Percentiles rank a stretch among this genome's conserved stretches.
Evolutionary conservation across 2,888 invertebrate species (phyloP).

Genomic region (Callosobruchus maculatus): DNA sequence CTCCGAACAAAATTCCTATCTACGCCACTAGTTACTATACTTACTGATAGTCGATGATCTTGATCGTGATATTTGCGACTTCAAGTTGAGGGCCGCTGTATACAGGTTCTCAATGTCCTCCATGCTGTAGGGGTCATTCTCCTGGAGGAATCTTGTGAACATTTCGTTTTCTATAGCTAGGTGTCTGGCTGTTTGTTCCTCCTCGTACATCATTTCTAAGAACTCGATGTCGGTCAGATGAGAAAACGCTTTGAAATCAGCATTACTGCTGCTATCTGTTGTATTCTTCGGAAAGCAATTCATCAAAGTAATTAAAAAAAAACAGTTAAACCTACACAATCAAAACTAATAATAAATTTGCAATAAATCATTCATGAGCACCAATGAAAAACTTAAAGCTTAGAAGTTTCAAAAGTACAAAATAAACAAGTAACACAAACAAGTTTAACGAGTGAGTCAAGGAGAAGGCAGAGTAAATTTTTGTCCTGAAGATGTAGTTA

Average conservation of each 20-base stretch:
- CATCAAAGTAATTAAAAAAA: not conserved
- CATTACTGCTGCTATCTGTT: not conserved
- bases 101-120: slow-evolving; percentile 22
- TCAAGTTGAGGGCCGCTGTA: not conserved
- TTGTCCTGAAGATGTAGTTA: too few species aligned
- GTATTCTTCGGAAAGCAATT: not conserved
- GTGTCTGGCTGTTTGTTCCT: slow-evolving; percentile 21
- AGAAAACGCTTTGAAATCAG: not conserved
- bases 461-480: too few species aligned
- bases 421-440: too few species aligned
- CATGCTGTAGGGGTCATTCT: slow-evolving; percentile 22
- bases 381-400: too few species aligned
- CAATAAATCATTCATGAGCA: too few species aligned
- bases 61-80: not conserved
- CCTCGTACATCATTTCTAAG: slow-evolving; percentile 20
- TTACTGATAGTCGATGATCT: not conserved
- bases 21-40: too few species aligned
- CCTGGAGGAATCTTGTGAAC: slow-evolving; percentile 22
- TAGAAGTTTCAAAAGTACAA: too few species aligned
- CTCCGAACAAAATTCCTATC: too few species aligned
- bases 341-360: not conserved
- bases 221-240: slow-evolving; percentile 25
- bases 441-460: too few species aligned
- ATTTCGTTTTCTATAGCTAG: slow-evolving; percentile 25
- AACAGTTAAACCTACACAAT: not conserved